Evolutionary conservation across 2,888 invertebrate species (phyloP).

Genomic region (Acrocyrtus sp.): DNA sequence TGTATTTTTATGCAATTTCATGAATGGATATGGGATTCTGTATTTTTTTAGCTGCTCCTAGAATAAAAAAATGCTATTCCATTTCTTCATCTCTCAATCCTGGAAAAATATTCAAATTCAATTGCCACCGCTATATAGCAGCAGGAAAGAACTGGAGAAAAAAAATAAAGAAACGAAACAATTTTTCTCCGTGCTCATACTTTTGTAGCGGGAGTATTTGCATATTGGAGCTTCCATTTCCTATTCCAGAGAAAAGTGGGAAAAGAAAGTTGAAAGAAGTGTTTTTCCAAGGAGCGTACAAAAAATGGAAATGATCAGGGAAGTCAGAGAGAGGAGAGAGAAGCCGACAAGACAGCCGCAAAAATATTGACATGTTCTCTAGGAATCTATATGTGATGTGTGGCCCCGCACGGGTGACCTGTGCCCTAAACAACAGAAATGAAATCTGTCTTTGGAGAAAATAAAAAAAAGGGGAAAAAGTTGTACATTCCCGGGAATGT

Average conservation of each 20-base stretch:
- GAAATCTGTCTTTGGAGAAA: no score
- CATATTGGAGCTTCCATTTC: no score
- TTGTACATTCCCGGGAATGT: no score
- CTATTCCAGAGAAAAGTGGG: no score
- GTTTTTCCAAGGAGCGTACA: background rate
- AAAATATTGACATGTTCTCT: background rate
- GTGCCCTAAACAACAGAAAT: no score
- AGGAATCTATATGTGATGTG: no score
- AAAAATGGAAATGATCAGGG: background rate
- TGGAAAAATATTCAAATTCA: slow-evolving; percentile 47
- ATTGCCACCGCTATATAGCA: slow-evolving; percentile 41
- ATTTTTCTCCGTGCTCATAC: background rate
- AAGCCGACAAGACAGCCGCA: no score
- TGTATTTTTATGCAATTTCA: background rate
- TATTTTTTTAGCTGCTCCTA: background rate
- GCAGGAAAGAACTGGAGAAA: no score
- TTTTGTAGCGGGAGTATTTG: no score
- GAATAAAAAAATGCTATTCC: background rate
- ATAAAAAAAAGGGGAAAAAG: no score
- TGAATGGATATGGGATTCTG: background rate
- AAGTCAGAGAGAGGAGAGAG: background rate
- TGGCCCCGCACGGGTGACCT: background rate
- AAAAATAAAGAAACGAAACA: background rate
- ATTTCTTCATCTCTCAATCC: slow-evolving; percentile 28
- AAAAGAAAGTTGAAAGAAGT: no score